Evolutionary conservation across 2,888 invertebrate genomes (phyloP), one percentile per base, ranked within the genome.

Genomic region (Deladenus siricidicola): DNA sequence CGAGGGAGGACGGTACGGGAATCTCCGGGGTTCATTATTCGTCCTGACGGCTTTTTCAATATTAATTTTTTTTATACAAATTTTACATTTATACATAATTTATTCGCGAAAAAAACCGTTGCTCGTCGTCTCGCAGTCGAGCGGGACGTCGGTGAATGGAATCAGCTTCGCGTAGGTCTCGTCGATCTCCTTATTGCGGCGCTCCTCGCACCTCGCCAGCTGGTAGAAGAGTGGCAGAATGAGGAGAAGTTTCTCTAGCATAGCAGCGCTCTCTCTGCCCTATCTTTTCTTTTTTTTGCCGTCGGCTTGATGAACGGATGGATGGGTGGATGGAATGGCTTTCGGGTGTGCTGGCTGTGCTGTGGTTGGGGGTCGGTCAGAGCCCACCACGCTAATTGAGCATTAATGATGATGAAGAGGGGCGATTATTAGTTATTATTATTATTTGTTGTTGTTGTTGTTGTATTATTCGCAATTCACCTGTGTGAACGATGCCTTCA

Each of bases 111-210:
- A 42, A 28, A 8, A 21, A 47, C 51, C 61, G 23, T 49, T 43
- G 19, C 48, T 56, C 30, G 67, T 23, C 6, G 42, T 30, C 8
- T 60, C 57, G 55, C 67, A 67, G 29, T 58, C 52, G 19, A 51
- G 19, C 21, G 65, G 69, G 42, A 67, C 45, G 19, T 69, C 56
- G 19, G 34, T 28, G 49, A 67, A 52, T 17, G 67, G 69, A 26
- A 66, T 54, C 21, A 67, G 62, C 42, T 52, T 43, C 24, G 53
- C 57, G 55, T 69, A 69, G 26, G 56, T 51, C 30, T 66, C 64
- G 64, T 68, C 68, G 24, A 58, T 64, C 43, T 62, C 59, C 49
- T 68, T 68, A 56, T 60, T 48, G 10, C 62, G 44, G 19, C 30
- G 50, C 50, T 50, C 21, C 17, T 45, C n/a, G n/a, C n/a, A n/a